A percentile compares a stretch with the other conserved stretches of the same genome.
Evolutionary conservation across 2,113 vertebrate species (phyloP).

Genomic region (Pachyramphus minor): DNA sequence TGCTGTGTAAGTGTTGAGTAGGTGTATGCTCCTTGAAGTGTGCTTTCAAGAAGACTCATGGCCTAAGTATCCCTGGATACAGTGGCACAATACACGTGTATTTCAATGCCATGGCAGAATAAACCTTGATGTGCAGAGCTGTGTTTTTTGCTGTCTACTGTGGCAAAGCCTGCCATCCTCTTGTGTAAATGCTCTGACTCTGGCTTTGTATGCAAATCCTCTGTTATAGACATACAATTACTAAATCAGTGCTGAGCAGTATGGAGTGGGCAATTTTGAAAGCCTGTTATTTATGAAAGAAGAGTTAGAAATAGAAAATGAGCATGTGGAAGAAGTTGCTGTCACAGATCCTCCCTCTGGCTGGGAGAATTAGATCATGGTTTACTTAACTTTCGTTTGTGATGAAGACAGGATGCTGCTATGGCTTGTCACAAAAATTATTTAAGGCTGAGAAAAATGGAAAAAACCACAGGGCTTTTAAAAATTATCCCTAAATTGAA

Average conservation of each 20-base stretch:
- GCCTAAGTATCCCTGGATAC: neutral
- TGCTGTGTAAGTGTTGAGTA: neutral
- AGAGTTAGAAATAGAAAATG: conserved; percentile 26
- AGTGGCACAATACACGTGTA: neutral
- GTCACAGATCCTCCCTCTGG: conserved; percentile 1
- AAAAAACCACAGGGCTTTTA: neutral
- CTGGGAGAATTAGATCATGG: neutral
- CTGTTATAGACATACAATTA: neutral
- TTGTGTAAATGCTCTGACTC: neutral
- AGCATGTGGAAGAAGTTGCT: conserved; percentile 36
- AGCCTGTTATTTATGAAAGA: neutral
- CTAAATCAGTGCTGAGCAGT: neutral
- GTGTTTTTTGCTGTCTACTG: neutral
- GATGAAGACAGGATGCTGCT: neutral
- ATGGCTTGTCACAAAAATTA: conserved; percentile 38
- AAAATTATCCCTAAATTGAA: neutral
- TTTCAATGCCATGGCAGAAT: neutral
- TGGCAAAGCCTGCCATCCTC: neutral
- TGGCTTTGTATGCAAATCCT: neutral
- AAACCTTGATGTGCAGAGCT: neutral
- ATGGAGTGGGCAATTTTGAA: neutral
- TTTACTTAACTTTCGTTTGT: conserved; percentile 8
- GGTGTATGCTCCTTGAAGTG: neutral
- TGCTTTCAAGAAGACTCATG: neutral
- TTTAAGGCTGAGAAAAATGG: neutral